A percentile compares a stretch with the other conserved stretches of the same genome.
Conservation (phyloP, 2,888 invertebrate genomes). For the Auanema freiburgensis region DNA sequence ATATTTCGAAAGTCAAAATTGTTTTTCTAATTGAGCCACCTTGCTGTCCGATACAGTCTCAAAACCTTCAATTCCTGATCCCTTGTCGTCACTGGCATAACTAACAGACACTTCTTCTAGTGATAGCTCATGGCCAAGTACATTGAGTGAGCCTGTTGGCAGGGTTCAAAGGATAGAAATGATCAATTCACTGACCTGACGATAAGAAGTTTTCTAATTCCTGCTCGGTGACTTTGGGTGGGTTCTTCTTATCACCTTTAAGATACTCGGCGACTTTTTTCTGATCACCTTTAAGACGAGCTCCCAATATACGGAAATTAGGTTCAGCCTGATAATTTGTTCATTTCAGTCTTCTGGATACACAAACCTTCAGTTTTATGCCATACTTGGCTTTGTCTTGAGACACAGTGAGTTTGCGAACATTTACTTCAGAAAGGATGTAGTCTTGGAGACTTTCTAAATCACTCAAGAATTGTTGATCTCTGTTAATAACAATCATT, state of each 20-base stretch:
- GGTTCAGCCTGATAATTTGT: conserved; percentile 76
- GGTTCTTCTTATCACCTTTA: conserved; percentile 66
- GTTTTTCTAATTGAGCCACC: conserved; percentile 11
- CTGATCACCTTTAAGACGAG: conserved; percentile 84
- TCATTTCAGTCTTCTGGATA: background rate
- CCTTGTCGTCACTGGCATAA: conserved; percentile 68
- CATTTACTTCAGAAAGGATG: conserved; percentile 88
- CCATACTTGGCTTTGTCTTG: conserved; percentile 90
- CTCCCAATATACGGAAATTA: conserved; percentile 87
- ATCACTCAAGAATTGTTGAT: conserved; percentile 77
- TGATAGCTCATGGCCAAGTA: conserved; percentile 77
- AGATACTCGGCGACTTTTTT: conserved; percentile 83
- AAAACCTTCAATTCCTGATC: conserved; percentile 27
- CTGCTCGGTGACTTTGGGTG: conserved; percentile 73
- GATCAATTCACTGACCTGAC: background rate
- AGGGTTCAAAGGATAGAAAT: background rate
- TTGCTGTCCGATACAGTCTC: conserved; percentile 48
- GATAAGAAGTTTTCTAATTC: conserved; percentile 76
- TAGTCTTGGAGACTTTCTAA: conserved; percentile 80
- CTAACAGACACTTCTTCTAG: conserved; percentile 70
- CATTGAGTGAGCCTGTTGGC: conserved; percentile 71
- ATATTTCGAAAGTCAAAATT: conserved; percentile 74
- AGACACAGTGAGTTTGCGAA: conserved; percentile 80
- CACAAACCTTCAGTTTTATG: conserved; percentile 74
- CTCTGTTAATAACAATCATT: conserved; percentile 89